Evolutionary conservation across 2,888 invertebrate genomes (phyloP).

Genomic region (Xylocampa areola): DNA sequence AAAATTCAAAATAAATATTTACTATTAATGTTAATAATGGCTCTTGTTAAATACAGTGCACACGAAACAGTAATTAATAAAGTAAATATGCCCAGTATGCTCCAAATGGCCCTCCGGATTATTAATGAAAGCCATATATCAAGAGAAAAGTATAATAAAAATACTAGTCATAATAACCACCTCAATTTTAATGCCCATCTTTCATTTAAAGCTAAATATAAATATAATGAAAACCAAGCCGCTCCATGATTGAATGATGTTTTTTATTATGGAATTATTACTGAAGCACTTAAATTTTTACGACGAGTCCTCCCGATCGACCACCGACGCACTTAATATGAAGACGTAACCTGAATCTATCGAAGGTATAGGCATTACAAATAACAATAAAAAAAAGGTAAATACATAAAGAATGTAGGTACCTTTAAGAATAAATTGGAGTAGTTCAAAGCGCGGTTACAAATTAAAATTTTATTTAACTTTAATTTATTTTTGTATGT

Average conservation of each 20-base stretch:
- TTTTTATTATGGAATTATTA: constrained; percentile 71
- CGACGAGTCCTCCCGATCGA: constrained; percentile 61
- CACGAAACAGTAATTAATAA: not conserved
- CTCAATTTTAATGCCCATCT: constrained; percentile 53
- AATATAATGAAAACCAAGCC: constrained; percentile 63
- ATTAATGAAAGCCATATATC: constrained; percentile 38
- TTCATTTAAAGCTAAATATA: constrained; percentile 67
- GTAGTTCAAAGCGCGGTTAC: no score
- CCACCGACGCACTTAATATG: constrained; percentile 64
- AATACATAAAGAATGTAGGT: no score
- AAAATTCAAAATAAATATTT: no score
- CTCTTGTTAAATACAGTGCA: no score
- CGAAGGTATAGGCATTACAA: constrained; percentile 1
- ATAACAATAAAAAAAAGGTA: constrained; percentile 2
- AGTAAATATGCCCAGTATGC: constrained; percentile 23
- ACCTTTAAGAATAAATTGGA: no score
- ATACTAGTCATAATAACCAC: constrained; percentile 34
- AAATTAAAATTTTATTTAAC: no score
- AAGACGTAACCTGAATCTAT: constrained; percentile 44
- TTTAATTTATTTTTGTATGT: no score
- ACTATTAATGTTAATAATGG: no score
- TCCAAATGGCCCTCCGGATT: constrained; percentile 15
- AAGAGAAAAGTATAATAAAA: constrained; percentile 38
- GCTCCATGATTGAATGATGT: constrained; percentile 68
- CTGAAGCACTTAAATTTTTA: constrained; percentile 71